phyloP scores from a whole-genome alignment of 2,888 invertebrate genomes.

The Macrophya annulata region DNA sequence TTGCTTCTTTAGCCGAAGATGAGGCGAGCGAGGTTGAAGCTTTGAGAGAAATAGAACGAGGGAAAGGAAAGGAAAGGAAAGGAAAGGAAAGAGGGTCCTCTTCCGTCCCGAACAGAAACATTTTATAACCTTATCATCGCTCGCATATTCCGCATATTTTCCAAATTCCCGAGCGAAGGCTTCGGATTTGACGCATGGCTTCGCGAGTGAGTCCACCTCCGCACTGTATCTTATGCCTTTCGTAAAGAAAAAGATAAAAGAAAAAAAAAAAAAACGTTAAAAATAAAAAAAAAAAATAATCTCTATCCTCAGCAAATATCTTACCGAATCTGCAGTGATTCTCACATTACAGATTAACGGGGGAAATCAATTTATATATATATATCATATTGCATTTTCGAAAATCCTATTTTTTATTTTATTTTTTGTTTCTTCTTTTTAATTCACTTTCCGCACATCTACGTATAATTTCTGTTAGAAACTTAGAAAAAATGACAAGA shows the following conservation, averaged over 20 bases:
- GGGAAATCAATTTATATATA: neutral
- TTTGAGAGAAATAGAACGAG: slow-evolving; percentile 4
- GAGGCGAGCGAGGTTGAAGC: slow-evolving; percentile 8
- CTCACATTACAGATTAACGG: neutral
- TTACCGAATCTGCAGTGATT: neutral
- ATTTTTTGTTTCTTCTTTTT: neutral
- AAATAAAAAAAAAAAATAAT: neutral
- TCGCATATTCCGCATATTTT: slow-evolving; percentile 69
- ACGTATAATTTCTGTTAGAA: neutral
- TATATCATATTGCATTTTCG: neutral
- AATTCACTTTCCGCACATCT: neutral
- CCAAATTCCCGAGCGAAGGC: slow-evolving; percentile 67
- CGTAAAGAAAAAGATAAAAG: neutral
- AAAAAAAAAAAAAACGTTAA: neutral
- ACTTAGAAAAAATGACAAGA: neutral
- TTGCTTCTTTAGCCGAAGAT: slow-evolving; percentile 41
- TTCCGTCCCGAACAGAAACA: slow-evolving; percentile 48
- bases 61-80: neutral
- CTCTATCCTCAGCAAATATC: slow-evolving; percentile 15
- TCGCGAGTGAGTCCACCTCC: slow-evolving; percentile 40
- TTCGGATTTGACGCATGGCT: slow-evolving; percentile 66
- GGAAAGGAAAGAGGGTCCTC: slow-evolving; percentile 30
- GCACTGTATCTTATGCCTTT: neutral
- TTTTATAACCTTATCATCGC: slow-evolving; percentile 65
- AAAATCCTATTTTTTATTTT: neutral